Evolutionary conservation across 2,888 invertebrate species (phyloP), one percentile per base, ranked within the genome.

Genomic region (Anticlea derivata): DNA sequence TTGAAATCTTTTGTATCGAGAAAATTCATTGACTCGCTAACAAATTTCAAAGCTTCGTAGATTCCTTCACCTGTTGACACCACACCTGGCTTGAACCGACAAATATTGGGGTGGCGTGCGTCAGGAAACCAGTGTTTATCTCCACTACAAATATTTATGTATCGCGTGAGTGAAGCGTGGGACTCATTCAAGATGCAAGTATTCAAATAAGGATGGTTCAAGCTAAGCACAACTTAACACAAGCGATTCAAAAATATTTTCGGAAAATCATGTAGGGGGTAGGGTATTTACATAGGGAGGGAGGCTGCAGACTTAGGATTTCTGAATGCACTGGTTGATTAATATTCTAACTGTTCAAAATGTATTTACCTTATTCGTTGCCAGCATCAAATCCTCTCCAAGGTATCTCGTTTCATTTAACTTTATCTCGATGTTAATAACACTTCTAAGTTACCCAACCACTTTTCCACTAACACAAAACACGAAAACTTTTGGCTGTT

Each of bases 331-430:
- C 84, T 80, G 83, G 87, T 84, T 80, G 63, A 73, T 4, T 4
- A 17, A 3, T 17, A 71, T 75, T 77, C 78, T 75, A 81, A 85
- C 85, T 17, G 85, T 88, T 81, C n/a, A n/a, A n/a, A n/a, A n/a
- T n/a, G n/a, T 65, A 64, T 78, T 75, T 88, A 89, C 89, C 89
- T 89, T 87, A 78, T 80, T 80, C 77, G 75, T 75, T 81, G 78
- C 23, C 52, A 43, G 77, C 81, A 81, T 82, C 78, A 75, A 85
- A 82, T 80, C 80, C 80, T 82, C 81, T 74, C 70, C 72, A 68
- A 63, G 66, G 60, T 67, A 61, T 70, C 58, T 69, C 66, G 70
- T 70, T 73, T 80, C 78, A 79, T 80, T 82, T 74, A 73, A 76
- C 66, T 70, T 63, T 58, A 66, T 66, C 58, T 70, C 58, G 44